Conservation (phyloP, 2,888 invertebrate species). For the Polyploca ridens region DNA sequence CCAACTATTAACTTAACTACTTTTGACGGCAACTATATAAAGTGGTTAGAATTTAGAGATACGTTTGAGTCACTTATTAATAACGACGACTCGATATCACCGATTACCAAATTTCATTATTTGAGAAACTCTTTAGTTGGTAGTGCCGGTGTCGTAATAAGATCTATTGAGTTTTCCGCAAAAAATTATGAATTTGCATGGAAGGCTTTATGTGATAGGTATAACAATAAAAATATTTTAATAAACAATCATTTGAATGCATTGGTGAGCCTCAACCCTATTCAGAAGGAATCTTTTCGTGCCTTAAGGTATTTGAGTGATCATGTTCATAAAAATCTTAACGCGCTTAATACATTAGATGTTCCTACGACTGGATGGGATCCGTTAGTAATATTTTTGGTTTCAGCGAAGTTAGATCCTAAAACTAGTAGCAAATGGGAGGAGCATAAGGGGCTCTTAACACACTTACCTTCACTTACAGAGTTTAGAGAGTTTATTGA, state of each 20-base stretch:
- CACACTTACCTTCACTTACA: too few relatives aligned
- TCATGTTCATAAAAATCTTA: slow-evolving; percentile 4
- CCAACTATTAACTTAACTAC: slow-evolving; percentile 17
- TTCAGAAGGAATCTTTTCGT: slow-evolving; percentile 15
- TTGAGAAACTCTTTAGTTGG: slow-evolving; percentile 26
- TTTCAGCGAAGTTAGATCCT: slow-evolving; percentile 15
- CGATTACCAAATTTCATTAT: slow-evolving; percentile 35
- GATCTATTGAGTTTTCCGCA: too few relatives aligned
- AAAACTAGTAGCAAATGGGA: slow-evolving; percentile 15
- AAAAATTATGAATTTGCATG: too few relatives aligned
- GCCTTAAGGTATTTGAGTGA: slow-evolving; percentile 18
- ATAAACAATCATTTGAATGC: slow-evolving; percentile 21
- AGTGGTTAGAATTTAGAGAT: slow-evolving; percentile 31
- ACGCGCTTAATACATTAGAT: too few relatives aligned
- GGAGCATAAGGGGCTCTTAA: background rate
- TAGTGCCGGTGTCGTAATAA: slow-evolving; percentile 19
- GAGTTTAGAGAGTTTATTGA: too few relatives aligned
- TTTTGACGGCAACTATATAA: slow-evolving; percentile 28
- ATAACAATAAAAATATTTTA: slow-evolving; percentile 19
- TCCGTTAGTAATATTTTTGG: background rate
- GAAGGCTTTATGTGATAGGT: slow-evolving; percentile 12
- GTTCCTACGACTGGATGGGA: too few relatives aligned
- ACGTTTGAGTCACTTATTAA: slow-evolving; percentile 29
- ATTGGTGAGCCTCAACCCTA: slow-evolving; percentile 14
- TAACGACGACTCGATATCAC: slow-evolving; percentile 25